Evolutionary conservation across 2,888 invertebrate species (phyloP).

Genomic region (Oxytorus armatus): DNA sequence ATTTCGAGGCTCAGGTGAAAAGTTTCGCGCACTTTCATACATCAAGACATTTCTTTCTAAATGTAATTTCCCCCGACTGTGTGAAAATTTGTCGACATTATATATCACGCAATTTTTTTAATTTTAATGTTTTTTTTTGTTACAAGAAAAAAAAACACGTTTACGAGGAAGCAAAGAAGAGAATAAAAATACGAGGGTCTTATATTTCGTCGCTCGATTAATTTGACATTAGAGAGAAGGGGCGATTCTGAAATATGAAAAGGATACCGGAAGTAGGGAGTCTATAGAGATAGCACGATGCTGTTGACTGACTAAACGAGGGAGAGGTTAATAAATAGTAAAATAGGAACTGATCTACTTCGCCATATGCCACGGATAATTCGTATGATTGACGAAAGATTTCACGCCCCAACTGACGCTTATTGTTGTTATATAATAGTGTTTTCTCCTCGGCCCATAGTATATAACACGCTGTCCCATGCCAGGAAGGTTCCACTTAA

Average conservation of each 20-base stretch:
- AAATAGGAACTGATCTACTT: conserved; percentile 50
- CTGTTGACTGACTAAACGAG: background rate
- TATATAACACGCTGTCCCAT: conserved; percentile 1
- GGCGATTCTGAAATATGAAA: conserved; percentile 32
- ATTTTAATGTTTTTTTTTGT: too few relatives aligned
- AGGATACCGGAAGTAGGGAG: conserved; percentile 54
- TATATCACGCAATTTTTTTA: too few relatives aligned
- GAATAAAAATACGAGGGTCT: background rate
- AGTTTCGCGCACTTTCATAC: too few relatives aligned
- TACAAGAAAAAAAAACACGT: too few relatives aligned
- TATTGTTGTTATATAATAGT: conserved; percentile 48
- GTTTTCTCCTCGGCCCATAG: background rate
- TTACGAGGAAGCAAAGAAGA: background rate
- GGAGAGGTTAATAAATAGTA: conserved; percentile 37
- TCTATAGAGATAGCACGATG: background rate
- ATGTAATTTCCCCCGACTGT: too few relatives aligned
- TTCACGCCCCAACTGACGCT: conserved; percentile 81
- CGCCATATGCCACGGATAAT: conserved; percentile 78
- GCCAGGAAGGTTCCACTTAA: conserved; percentile 11
- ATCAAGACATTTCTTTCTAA: too few relatives aligned
- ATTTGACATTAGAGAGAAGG: conserved; percentile 28
- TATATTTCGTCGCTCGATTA: conserved; percentile 16
- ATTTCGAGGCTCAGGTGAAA: too few relatives aligned
- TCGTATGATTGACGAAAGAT: conserved; percentile 79
- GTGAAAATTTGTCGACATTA: too few relatives aligned